phyloP scores from a whole-genome alignment of 2,113 vertebrate genomes.

The Poecilia latipinna region DNA sequence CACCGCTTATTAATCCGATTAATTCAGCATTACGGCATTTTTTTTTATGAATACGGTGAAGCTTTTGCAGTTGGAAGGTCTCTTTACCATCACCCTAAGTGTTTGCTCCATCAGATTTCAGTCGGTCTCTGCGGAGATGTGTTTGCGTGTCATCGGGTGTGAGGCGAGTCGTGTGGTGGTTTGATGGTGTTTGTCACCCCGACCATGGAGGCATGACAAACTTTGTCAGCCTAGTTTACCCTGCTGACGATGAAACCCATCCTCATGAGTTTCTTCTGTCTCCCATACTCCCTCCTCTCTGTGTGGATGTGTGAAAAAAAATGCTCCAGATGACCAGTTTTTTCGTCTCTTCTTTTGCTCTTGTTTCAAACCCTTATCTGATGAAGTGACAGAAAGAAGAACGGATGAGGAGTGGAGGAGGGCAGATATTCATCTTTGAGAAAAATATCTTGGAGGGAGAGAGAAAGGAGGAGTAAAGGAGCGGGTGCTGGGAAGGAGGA shows the following conservation, averaged over 20 bases:
- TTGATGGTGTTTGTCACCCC: slow-evolving; percentile 70
- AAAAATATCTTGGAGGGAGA: slow-evolving; percentile 67
- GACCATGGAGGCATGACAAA: slow-evolving; percentile 68
- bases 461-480: slow-evolving; percentile 37
- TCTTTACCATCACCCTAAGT: too few relatives aligned
- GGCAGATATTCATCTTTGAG: slow-evolving; percentile 73
- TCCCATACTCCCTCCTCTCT: neutral
- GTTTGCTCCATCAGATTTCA: neutral
- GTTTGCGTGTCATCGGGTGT: slow-evolving; percentile 34
- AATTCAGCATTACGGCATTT: too few relatives aligned
- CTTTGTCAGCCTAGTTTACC: slow-evolving; percentile 66
- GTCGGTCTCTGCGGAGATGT: neutral
- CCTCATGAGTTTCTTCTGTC: slow-evolving; percentile 38
- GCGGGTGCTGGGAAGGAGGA: slow-evolving; percentile 54
- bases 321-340: slow-evolving; percentile 27
- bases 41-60: too few relatives aligned
- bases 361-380: slow-evolving; percentile 63
- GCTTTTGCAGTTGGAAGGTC: too few relatives aligned
- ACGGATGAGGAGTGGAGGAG: slow-evolving; percentile 12
- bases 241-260: slow-evolving; percentile 47
- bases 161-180: slow-evolving; percentile 40
- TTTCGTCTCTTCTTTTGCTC: slow-evolving; percentile 9
- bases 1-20: too few relatives aligned
- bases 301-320: neutral
- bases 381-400: slow-evolving; percentile 53